Percentiles rank a stretch among this genome's conserved stretches.
These are phyloP conservation scores for Drosophila prostipennis DNA, from an alignment of 2,888 invertebrate genomes.

Conservation along the genomic window DNA sequence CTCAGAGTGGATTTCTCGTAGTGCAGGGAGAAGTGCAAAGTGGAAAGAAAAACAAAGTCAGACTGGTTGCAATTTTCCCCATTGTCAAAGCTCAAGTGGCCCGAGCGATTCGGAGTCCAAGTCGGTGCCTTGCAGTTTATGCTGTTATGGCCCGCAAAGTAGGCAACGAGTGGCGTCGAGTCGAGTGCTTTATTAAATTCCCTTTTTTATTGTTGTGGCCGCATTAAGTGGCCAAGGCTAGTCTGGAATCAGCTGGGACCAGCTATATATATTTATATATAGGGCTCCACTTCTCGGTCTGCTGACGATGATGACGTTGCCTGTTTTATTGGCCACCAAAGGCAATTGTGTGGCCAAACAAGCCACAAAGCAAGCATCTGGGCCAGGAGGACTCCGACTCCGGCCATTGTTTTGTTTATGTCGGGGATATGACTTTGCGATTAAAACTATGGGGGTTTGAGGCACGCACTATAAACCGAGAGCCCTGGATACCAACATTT, in stretches of 20 bases:
- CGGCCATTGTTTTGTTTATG: constrained; percentile 48
- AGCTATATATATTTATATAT: constrained; percentile 1
- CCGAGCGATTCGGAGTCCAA: constrained; percentile 20
- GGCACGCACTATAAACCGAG: constrained; percentile 9
- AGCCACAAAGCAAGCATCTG: constrained; percentile 48
- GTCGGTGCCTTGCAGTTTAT: constrained; percentile 59
- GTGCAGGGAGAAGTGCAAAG: constrained; percentile 35
- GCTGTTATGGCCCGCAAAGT: constrained; percentile 74
- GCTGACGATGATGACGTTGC: constrained; percentile 42
- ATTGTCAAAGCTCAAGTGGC: constrained; percentile 77
- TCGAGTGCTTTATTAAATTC: constrained; percentile 69
- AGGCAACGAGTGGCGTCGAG: constrained; percentile 63
- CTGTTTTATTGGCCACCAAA: constrained; percentile 67
- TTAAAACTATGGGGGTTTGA: constrained; percentile 40
- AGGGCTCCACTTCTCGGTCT: constrained; percentile 20
- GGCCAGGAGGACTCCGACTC: constrained; percentile 46
- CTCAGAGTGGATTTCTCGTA: background rate
- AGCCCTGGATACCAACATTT: constrained; percentile 25
- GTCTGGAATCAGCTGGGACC: constrained; percentile 43
- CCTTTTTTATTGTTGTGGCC: constrained; percentile 72
- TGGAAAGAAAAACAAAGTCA: constrained; percentile 47
- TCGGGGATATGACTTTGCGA: constrained; percentile 49
- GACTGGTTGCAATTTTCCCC: constrained; percentile 57
- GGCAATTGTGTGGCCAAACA: constrained; percentile 62
- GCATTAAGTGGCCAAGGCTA: constrained; percentile 69